A percentile compares a stretch with the other conserved stretches of the same genome.
These are phyloP conservation scores for Mesorhabditis sp. DNA, from an alignment of 2,888 invertebrate genomes.

Conservation along the genomic window DNA sequence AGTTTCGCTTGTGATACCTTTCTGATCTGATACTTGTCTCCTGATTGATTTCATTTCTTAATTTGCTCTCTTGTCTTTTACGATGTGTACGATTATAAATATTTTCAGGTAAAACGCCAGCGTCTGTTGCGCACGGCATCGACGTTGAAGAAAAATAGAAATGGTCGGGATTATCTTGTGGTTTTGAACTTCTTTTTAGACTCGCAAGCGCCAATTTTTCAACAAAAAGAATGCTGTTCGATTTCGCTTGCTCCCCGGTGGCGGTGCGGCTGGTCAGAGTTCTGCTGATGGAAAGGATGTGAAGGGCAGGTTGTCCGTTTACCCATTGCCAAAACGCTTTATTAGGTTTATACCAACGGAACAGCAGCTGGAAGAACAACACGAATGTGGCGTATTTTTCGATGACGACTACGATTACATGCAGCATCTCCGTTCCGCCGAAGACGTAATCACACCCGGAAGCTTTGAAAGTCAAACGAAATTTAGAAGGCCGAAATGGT, in stretches of 20 bases:
- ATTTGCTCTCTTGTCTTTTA: background rate
- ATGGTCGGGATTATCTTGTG: background rate
- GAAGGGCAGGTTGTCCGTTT: background rate
- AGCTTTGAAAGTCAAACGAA: too few relatives aligned
- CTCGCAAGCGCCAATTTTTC: conserved; percentile 67
- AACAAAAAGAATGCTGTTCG: conserved; percentile 85
- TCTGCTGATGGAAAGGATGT: background rate
- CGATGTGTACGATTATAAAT: background rate
- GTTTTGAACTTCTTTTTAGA: background rate
- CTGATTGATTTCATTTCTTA: background rate
- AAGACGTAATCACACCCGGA: conserved; percentile 36
- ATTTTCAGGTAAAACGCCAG: conserved; percentile 4
- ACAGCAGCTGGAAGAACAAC: conserved; percentile 63
- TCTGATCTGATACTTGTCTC: background rate
- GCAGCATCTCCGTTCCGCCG: conserved; percentile 75
- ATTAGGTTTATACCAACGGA: conserved; percentile 23
- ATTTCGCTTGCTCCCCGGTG: conserved; percentile 78
- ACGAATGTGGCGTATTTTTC: conserved; percentile 83
- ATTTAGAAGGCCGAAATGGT: too few relatives aligned
- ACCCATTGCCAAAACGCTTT: background rate
- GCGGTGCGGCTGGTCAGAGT: conserved; percentile 14
- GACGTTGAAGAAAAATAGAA: background rate
- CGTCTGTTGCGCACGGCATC: background rate
- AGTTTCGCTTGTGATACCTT: background rate
- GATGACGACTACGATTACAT: conserved; percentile 93